Conservation (phyloP, 2,797 vertebrate genomes). For the Leptodactylus fallax region DNA sequence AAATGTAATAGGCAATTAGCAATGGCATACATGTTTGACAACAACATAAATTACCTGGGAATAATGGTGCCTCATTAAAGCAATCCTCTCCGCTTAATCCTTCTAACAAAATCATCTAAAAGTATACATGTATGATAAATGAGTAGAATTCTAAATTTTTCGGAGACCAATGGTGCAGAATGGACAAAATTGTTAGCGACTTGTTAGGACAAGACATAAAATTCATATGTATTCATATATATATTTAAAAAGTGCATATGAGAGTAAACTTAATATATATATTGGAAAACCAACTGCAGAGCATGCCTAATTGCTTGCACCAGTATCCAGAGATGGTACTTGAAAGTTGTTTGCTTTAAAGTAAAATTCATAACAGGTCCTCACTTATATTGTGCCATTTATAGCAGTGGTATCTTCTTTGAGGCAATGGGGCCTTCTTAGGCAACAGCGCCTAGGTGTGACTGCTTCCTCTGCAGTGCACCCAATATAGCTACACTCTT, state of each 20-base stretch:
- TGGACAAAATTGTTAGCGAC: background rate
- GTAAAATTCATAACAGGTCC: background rate
- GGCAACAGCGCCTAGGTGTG: no score
- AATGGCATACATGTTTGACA: constrained; percentile 62
- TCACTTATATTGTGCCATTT: background rate
- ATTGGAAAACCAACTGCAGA: background rate
- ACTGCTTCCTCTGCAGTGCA: no score
- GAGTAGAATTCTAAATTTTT: no score
- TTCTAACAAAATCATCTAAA: constrained; percentile 34
- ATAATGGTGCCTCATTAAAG: constrained; percentile 60
- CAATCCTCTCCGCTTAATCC: constrained; percentile 32
- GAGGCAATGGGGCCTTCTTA: background rate
- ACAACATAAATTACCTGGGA: constrained; percentile 62
- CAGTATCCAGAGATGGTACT: background rate
- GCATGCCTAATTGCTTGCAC: background rate
- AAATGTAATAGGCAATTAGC: constrained; percentile 64
- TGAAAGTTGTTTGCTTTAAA: background rate
- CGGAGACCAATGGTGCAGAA: background rate
- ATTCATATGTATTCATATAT: background rate
- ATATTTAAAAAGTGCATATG: no score
- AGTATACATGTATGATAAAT: constrained; percentile 7
- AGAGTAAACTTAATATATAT: background rate
- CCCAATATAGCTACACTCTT: no score
- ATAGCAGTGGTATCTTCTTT: background rate
- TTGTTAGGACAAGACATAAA: background rate